Evolutionary conservation across 2,888 invertebrate genomes (phyloP).

Genomic region (Torymus texanus): DNA sequence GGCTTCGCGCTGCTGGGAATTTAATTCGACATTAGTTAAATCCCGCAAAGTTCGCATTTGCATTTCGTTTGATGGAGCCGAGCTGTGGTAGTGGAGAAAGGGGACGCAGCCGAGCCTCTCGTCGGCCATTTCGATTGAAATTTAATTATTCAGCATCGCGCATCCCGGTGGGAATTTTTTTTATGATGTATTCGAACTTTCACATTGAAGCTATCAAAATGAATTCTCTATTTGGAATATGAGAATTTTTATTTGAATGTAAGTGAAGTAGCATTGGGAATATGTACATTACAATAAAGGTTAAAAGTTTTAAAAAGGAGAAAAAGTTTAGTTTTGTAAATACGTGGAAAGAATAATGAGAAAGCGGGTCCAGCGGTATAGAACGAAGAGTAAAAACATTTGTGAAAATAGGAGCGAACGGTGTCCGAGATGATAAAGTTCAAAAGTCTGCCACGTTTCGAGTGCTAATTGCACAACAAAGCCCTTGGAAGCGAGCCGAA

Average conservation of each 20-base stretch:
- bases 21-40: constrained; percentile 67
- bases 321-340: too few relatives aligned
- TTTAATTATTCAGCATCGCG: constrained; percentile 44
- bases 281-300: too few relatives aligned
- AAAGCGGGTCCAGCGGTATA: too few relatives aligned
- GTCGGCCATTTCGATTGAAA: constrained; percentile 44
- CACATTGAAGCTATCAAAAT: constrained; percentile 34
- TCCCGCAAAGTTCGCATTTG: constrained; percentile 57
- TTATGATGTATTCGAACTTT: constrained; percentile 30
- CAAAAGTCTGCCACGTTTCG: too few relatives aligned
- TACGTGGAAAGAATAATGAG: too few relatives aligned
- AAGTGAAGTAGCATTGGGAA: too few relatives aligned
- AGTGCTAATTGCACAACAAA: too few relatives aligned
- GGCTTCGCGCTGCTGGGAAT: constrained; percentile 58
- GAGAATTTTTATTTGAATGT: neutral
- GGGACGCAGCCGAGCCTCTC: constrained; percentile 31
- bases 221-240: constrained; percentile 13
- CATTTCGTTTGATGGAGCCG: constrained; percentile 53
- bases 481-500: too few relatives aligned
- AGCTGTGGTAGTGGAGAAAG: constrained; percentile 9
- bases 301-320: too few relatives aligned
- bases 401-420: too few relatives aligned
- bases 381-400: too few relatives aligned
- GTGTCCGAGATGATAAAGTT: too few relatives aligned
- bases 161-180: constrained; percentile 20